phyloP scores from a whole-genome alignment of 1,140 invertebrate genomes.

The Nymphalis io region DNA sequence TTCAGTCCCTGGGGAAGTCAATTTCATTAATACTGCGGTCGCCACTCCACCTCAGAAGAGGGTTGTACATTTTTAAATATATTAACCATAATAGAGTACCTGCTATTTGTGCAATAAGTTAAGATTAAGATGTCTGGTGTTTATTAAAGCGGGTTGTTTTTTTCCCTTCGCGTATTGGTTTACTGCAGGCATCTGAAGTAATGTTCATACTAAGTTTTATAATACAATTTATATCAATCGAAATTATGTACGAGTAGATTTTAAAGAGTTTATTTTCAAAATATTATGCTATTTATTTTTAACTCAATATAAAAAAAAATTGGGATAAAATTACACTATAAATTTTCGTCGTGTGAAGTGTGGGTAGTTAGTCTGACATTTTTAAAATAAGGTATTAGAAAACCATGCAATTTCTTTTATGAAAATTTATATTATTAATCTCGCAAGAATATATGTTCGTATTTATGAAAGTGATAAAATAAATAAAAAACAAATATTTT shows the following conservation, averaged over 20 bases:
- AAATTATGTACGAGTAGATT: no score
- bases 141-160: constrained; percentile 21
- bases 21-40: constrained; percentile 76
- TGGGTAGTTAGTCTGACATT: no score
- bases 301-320: no score
- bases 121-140: constrained; percentile 56
- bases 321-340: no score
- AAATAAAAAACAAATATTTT: background rate
- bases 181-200: background rate
- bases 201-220: background rate
- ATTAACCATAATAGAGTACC: constrained; percentile 69
- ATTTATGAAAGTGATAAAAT: background rate
- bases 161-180: background rate
- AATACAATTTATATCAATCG: background rate
- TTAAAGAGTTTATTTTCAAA: no score
- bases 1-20: constrained; percentile 63
- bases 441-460: no score
- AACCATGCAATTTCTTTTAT: no score
- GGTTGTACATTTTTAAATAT: constrained; percentile 68
- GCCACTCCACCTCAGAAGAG: constrained; percentile 41
- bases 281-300: no score
- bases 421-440: no score
- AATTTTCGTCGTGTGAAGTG: no score
- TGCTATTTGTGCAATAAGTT: constrained; percentile 64
- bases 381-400: no score